A percentile compares a stretch with the other conserved stretches of the same genome.
phyloP scores from a whole-genome alignment of 2,888 invertebrate genomes.

The Petrophora chlorosata region DNA sequence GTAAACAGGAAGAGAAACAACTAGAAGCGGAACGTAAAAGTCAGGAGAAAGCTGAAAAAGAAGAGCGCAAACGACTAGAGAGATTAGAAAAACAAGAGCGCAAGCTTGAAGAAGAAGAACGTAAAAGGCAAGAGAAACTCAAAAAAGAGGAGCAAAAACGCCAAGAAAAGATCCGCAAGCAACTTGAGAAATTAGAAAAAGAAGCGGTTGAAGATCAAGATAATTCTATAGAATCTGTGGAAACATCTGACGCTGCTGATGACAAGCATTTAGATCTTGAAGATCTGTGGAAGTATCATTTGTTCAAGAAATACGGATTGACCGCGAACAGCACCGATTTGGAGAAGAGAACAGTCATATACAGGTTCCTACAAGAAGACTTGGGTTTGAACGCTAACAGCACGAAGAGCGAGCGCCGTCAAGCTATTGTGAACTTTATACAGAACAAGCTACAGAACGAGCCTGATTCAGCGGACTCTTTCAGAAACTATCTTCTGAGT shows the following conservation, averaged over 20 bases:
- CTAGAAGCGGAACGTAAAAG: slow-evolving; percentile 42
- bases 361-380: slow-evolving; percentile 63
- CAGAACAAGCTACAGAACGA: slow-evolving; percentile 58
- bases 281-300: slow-evolving; percentile 67
- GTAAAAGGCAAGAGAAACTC: slow-evolving; percentile 50
- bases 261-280: slow-evolving; percentile 59
- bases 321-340: slow-evolving; percentile 54
- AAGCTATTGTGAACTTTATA: slow-evolving; percentile 63
- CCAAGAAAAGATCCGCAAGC: slow-evolving; percentile 49
- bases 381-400: slow-evolving; percentile 62
- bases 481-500: slow-evolving; percentile 57
- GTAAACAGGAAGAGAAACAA: slow-evolving; percentile 43
- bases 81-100: slow-evolving; percentile 43
- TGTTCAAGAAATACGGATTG: slow-evolving; percentile 67
- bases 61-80: slow-evolving; percentile 50
- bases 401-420: slow-evolving; percentile 64
- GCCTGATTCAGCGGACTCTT: slow-evolving; percentile 45
- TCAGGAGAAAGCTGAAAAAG: slow-evolving; percentile 40
- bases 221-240: slow-evolving; percentile 43
- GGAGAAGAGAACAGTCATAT: slow-evolving; percentile 60
- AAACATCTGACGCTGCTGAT: slow-evolving; percentile 51
- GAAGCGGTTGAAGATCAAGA: slow-evolving; percentile 43
- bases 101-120: slow-evolving; percentile 45
- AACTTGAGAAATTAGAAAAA: slow-evolving; percentile 50
- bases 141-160: slow-evolving; percentile 53